Evolutionary conservation across 2,888 invertebrate species (phyloP).

Genomic region (Gisinianus flammeolus): DNA sequence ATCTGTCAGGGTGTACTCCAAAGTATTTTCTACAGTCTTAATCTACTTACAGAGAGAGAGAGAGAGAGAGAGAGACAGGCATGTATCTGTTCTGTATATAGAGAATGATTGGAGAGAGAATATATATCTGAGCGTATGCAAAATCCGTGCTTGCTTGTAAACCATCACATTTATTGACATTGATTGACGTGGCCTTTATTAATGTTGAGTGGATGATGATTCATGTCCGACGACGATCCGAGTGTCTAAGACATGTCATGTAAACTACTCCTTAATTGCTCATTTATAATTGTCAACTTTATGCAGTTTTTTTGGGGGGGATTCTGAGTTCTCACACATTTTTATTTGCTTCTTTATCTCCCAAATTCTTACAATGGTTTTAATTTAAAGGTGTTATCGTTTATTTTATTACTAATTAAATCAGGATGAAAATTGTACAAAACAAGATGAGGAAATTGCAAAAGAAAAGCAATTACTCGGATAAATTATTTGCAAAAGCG

Average conservation of each 20-base stretch:
- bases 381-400: too few species aligned
- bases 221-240: background rate
- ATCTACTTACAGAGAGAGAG: conserved; percentile 6
- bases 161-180: conserved; percentile 26
- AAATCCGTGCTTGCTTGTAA: conserved; percentile 7
- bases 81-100: too few species aligned
- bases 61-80: background rate
- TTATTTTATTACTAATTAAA: too few species aligned
- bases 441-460: too few species aligned
- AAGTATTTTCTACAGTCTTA: conserved; percentile 9
- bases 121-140: conserved; percentile 4
- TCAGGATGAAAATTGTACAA: too few species aligned
- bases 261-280: background rate
- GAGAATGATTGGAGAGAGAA: conserved; percentile 22
- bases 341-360: background rate
- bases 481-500: too few species aligned
- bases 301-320: background rate
- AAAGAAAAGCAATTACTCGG: too few species aligned
- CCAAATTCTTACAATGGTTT: too few species aligned
- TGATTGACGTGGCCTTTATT: conserved; percentile 31
- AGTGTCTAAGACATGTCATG: background rate
- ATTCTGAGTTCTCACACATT: background rate
- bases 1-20: conserved; percentile 18
- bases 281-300: background rate
- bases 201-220: background rate